Conservation (phyloP, 2,113 vertebrate genomes). For the Pyxicephalus adspersus region DNA sequence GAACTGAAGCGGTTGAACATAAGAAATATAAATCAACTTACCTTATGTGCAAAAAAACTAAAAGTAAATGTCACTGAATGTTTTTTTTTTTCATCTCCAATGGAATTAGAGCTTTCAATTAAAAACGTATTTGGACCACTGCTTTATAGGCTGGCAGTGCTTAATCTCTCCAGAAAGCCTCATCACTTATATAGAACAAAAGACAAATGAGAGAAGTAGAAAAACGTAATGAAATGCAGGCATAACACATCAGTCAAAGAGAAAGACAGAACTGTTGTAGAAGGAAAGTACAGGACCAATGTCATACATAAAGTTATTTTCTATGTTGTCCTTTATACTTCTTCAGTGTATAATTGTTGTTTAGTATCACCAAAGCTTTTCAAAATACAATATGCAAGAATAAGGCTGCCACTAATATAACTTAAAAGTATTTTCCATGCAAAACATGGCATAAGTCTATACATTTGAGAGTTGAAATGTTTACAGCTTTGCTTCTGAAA, state of each 20-base stretch:
- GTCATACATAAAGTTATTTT: slow-evolving; percentile 68
- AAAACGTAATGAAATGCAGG: slow-evolving; percentile 75
- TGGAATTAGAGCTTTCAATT: slow-evolving; percentile 73
- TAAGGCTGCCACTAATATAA: too few species aligned
- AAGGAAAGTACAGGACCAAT: slow-evolving; percentile 65
- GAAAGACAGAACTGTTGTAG: slow-evolving; percentile 62
- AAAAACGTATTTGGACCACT: slow-evolving; percentile 72
- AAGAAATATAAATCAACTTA: slow-evolving; percentile 45
- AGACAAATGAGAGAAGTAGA: slow-evolving; percentile 71
- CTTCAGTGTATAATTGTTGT: too few species aligned
- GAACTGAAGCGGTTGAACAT: slow-evolving; percentile 50
- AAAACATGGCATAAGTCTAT: too few species aligned
- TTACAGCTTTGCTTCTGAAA: too few species aligned
- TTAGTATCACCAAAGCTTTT: too few species aligned
- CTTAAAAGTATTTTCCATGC: too few species aligned
- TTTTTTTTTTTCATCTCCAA: slow-evolving; percentile 67
- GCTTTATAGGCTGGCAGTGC: slow-evolving; percentile 66
- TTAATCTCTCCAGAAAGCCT: slow-evolving; percentile 74
- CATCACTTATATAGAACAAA: slow-evolving; percentile 74
- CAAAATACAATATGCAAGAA: too few species aligned
- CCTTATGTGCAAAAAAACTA: slow-evolving; percentile 53
- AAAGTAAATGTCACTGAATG: slow-evolving; percentile 73
- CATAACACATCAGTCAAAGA: slow-evolving; percentile 72
- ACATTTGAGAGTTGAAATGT: too few species aligned
- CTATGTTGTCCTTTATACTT: too few species aligned